These are phyloP conservation scores for Cyclophora albipunctata DNA, from an alignment of 2,888 invertebrate species.

Conservation along the genomic window DNA sequence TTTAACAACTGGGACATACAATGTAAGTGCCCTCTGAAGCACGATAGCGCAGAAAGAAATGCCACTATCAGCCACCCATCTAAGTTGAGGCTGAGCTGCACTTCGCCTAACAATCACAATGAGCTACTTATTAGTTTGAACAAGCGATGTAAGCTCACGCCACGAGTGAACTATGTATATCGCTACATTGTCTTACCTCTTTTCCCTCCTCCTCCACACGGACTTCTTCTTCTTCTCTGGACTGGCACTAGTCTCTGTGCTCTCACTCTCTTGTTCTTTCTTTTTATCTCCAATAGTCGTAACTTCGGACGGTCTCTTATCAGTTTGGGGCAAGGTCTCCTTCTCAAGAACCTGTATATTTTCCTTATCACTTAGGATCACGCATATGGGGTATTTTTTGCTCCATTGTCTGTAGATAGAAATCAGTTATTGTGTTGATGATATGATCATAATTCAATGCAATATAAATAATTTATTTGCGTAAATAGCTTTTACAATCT, in stretches of 20 bases:
- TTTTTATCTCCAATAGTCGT: slow-evolving; percentile 38
- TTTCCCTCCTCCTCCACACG: slow-evolving; percentile 60
- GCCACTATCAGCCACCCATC: no score
- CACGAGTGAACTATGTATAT: no score
- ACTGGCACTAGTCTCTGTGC: slow-evolving; percentile 64
- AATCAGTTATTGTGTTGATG: neutral
- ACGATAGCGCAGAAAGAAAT: no score
- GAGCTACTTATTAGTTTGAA: no score
- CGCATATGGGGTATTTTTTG: slow-evolving; percentile 94
- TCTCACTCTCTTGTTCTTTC: slow-evolving; percentile 51
- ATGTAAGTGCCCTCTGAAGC: no score
- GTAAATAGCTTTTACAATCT: no score
- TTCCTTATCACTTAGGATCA: slow-evolving; percentile 74
- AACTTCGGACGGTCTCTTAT: slow-evolving; percentile 43
- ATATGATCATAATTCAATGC: no score
- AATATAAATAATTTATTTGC: no score
- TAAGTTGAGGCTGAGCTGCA: no score
- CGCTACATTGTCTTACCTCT: slow-evolving; percentile 40
- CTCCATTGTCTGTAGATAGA: slow-evolving; percentile 82
- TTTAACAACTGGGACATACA: no score
- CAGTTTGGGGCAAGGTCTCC: slow-evolving; percentile 35
- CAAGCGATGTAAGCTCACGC: no score
- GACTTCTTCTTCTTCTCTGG: slow-evolving; percentile 65
- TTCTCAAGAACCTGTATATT: slow-evolving; percentile 66
- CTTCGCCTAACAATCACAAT: no score